Evolutionary conservation across 2,113 vertebrate species (phyloP).

Genomic region (Rhinogobius similis): DNA sequence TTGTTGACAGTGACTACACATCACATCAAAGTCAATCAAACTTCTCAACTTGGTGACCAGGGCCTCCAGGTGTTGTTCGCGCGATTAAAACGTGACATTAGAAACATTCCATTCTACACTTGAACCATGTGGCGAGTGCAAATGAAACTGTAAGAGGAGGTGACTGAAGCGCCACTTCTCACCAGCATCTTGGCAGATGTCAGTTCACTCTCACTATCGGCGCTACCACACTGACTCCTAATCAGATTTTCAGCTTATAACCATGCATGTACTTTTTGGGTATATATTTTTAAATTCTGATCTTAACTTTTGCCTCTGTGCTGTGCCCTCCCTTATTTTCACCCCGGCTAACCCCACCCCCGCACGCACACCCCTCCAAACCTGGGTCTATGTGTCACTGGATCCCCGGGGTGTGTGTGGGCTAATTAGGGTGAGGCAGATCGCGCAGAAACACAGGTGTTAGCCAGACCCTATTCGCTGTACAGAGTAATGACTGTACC

Average conservation of each 20-base stretch:
- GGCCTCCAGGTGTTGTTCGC: conserved; percentile 61
- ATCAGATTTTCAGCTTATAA: conserved; percentile 36
- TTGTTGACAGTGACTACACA: conserved; percentile 2
- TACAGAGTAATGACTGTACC: conserved; percentile 75
- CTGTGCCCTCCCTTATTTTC: conserved; percentile 40
- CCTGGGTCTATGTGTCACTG: conserved; percentile 73
- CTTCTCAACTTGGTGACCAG: conserved; percentile 25
- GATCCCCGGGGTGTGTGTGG: conserved; percentile 88
- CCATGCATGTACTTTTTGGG: conserved; percentile 15
- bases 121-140: conserved; percentile 57
- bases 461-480: conserved; percentile 69
- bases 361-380: conserved; percentile 14
- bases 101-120: conserved; percentile 64
- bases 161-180: conserved; percentile 61
- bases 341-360: conserved; percentile 20
- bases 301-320: conserved; percentile 21
- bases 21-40: conserved; percentile 35
- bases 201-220: conserved; percentile 45
- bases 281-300: conserved; percentile 5
- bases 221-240: conserved; percentile 28
- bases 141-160: conserved; percentile 62
- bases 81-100: conserved; percentile 55
- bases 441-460: conserved; percentile 77
- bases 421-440: conserved; percentile 99
- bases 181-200: conserved; percentile 61